Evolutionary conservation across 2,797 vertebrate genomes (phyloP), one percentile per base, ranked within the genome.

Genomic region (Anabacerthia variegaticeps): DNA sequence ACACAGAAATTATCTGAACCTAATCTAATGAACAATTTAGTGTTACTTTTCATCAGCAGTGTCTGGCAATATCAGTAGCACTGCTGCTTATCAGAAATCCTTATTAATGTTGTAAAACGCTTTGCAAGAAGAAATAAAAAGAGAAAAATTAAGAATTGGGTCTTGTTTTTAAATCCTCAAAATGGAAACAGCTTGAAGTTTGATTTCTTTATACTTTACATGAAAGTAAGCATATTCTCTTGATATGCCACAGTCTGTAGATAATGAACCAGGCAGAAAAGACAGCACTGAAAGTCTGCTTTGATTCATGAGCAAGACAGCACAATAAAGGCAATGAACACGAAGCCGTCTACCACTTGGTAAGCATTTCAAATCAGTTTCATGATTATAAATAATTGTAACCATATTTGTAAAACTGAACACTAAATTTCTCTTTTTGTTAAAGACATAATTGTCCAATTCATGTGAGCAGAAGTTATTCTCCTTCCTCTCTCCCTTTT

Each of bases 191-290:
- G 93, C 92, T 95, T 95, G 93, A 95, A 92, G 84, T 93, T 95
- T 94, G 88, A 96, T 93, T 95, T 95, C 94, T 96, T 97, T 95
- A 92, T 96, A 90, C 77, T 93, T 85, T 61, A 95, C 94, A 95
- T 95, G 84, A 96, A 95, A 95, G 93, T 56, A 95, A 95, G 88
- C 67, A 93, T 46, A 93, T 94, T 96, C 77, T 95, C 89, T 96
- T 96, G 95, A 95, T 97, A 94, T 59, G 80, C 84, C 43, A 90
- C 71, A 83, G 71, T 72, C 73, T 95, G 84, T 27, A 95, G 89
- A 95, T 96, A 96, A 96, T 87, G 89, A 96, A 95, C 67, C 90
- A 94, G 85, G 92, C 71, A 95, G 83, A 93, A 96, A 91, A 95
- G 88, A 87, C 54, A 94, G 94, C 44, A 69, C 71, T 90, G 77